Evolutionary conservation across 35 echinoderm and acorn worm genomes (phyloP), one percentile per base, ranked within the genome.

Genomic region (Nesometra sesokonis): DNA sequence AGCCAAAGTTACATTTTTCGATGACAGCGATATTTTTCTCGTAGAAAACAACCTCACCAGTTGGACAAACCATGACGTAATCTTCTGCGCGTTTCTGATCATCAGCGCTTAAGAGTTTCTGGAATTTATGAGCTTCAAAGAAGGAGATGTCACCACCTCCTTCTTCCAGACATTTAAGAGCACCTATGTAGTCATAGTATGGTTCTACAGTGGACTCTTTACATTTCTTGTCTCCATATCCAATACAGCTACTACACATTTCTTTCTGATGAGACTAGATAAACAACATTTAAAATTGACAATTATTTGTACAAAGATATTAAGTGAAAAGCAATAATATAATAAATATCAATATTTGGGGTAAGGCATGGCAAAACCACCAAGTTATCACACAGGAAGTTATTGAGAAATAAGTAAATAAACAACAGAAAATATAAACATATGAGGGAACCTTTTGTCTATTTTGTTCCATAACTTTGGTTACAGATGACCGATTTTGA

Each of bases 91-190:
- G 30, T 21, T 35, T 76, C 15, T 35, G 17, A 27, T 39, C 34
- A 29, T 35, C 4, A 29, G 77, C 36, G 43, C 78, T 31, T 32
- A 47, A 13, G 17, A 67, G 23, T 19, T 86, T 5, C 29, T 89
- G 34, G 77, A 86, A 30, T 17, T 79, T 82, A 19, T 94, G 86
- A 17, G 90, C 90, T 36, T 92, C 90, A 3, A 99, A 81, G 77
- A 99, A 90, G 33, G 90, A 86, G n/a, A 99, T 83, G 82, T 99
- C 96, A 8, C 93, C 96, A 33, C 37, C 46, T 35, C 82, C 30
- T 17, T 90, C 85, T 33, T 89, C 82, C 21, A 99, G 88, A 80
- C 96, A 99, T 11, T 81, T 37, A 0, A 99, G 80, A 29, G 87
- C 79, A 13, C 96, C 95, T 35, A 29, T 34, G 46, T 80, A 80